Conservation (phyloP, 2,888 invertebrate species). For the Diploptera punctata region DNA sequence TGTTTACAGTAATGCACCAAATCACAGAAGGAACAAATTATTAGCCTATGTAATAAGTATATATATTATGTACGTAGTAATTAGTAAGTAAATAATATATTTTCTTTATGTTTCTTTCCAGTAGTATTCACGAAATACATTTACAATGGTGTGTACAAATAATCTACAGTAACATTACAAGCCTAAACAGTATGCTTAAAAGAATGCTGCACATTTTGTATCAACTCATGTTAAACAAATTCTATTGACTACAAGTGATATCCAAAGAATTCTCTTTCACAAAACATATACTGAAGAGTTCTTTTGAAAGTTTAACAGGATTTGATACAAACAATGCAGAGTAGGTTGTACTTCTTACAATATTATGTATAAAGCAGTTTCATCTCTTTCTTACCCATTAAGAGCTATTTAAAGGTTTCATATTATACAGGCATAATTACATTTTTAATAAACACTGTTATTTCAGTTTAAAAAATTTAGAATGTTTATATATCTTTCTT, state of each 20-base stretch:
- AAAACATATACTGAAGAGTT: not conserved
- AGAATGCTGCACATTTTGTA: slow-evolving; percentile 15
- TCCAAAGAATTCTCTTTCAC: not conserved
- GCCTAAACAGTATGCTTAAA: slow-evolving; percentile 23
- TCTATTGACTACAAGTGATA: slow-evolving; percentile 5
- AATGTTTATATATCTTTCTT: slow-evolving; percentile 16
- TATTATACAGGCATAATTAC: slow-evolving; percentile 26
- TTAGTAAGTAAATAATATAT: slow-evolving; percentile 30
- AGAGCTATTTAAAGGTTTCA: slow-evolving; percentile 17
- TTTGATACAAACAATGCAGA: slow-evolving; percentile 30
- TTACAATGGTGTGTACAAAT: slow-evolving; percentile 27
- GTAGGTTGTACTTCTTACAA: slow-evolving; percentile 30
- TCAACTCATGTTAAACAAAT: slow-evolving; percentile 13
- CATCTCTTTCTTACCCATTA: not conserved
- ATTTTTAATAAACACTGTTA: slow-evolving; percentile 10
- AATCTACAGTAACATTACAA: slow-evolving; percentile 29
- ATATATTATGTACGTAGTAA: slow-evolving; percentile 10
- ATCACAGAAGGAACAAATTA: slow-evolving; percentile 37
- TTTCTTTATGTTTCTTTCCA: slow-evolving; percentile 2
- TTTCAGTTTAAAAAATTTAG: slow-evolving; percentile 21
- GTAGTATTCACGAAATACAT: slow-evolving; percentile 21
- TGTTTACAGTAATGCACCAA: slow-evolving; percentile 30
- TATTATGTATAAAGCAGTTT: slow-evolving; percentile 23
- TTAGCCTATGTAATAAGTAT: slow-evolving; percentile 11
- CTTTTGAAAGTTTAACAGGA: not conserved